A percentile compares a stretch with the other conserved stretches of the same genome.
Conservation (phyloP, 2,888 invertebrate species). For the Mayetiola destructor region DNA sequence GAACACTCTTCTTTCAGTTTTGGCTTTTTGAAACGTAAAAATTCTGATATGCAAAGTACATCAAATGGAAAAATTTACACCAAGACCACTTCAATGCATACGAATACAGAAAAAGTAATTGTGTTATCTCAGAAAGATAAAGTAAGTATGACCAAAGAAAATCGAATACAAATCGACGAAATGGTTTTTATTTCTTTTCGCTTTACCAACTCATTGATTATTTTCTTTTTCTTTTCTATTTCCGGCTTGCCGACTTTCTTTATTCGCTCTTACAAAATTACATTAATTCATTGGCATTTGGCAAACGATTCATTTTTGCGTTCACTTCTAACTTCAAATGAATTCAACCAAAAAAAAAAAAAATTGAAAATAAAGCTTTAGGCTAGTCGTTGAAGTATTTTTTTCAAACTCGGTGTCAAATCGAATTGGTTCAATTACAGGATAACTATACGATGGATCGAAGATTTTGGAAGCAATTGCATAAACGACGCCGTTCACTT, state of each 20-base stretch:
- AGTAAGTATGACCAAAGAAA: conserved; percentile 26
- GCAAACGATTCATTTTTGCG: neutral
- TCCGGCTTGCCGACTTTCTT: neutral
- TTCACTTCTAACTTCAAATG: too few relatives aligned
- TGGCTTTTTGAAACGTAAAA: conserved; percentile 33
- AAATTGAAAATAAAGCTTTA: too few relatives aligned
- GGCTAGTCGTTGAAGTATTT: conserved; percentile 1
- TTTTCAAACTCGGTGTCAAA: neutral
- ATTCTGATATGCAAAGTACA: conserved; percentile 27
- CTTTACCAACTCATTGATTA: neutral
- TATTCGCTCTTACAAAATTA: neutral
- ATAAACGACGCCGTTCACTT: conserved; percentile 49
- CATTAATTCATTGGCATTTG: neutral
- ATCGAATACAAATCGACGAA: too few relatives aligned
- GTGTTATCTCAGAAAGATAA: conserved; percentile 31
- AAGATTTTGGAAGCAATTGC: conserved; percentile 66
- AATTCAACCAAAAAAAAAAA: too few relatives aligned
- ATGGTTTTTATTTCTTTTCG: neutral
- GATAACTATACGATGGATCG: conserved; percentile 64
- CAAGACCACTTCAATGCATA: neutral
- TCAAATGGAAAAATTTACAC: neutral
- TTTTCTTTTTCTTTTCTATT: neutral
- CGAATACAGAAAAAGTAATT: conserved; percentile 22
- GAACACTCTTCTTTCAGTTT: conserved; percentile 26
- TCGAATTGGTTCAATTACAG: conserved; percentile 35